phyloP scores from a whole-genome alignment of 2,888 invertebrate genomes.

The Creontiades dilutus region DNA sequence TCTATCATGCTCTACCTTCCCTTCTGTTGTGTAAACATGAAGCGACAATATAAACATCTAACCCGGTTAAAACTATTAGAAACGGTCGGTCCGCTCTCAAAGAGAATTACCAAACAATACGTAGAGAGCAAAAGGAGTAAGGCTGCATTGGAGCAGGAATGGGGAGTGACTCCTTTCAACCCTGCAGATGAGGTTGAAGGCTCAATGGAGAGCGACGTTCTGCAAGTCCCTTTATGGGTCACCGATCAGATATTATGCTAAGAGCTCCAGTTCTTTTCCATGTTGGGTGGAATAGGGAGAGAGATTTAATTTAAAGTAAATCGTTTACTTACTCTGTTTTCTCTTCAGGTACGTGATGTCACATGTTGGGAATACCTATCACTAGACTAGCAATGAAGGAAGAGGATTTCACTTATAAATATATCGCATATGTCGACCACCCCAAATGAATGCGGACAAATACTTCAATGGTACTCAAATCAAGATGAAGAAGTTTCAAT shows the following conservation, averaged over 20 bases:
- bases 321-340: slow-evolving; percentile 15
- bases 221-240: slow-evolving; percentile 41
- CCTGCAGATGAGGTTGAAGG: slow-evolving; percentile 52
- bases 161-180: slow-evolving; percentile 13
- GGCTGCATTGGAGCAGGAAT: background rate
- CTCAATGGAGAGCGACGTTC: slow-evolving; percentile 45
- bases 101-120: slow-evolving; percentile 57
- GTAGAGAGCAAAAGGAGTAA: background rate
- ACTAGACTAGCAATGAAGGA: no score
- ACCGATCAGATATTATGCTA: slow-evolving; percentile 60
- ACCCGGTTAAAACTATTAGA: background rate
- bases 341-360: background rate
- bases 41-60: slow-evolving; percentile 33
- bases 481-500: no score
- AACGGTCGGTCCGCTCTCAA: background rate
- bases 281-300: slow-evolving; percentile 16
- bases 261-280: slow-evolving; percentile 53
- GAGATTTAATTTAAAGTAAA: slow-evolving; percentile 15
- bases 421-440: no score
- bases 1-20: no score
- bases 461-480: no score
- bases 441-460: no score
- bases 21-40: background rate
- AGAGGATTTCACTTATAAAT: no score
- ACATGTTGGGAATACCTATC: background rate